phyloP scores from a whole-genome alignment of 1,140 invertebrate genomes.

The Archivesica marissinica region DNA sequence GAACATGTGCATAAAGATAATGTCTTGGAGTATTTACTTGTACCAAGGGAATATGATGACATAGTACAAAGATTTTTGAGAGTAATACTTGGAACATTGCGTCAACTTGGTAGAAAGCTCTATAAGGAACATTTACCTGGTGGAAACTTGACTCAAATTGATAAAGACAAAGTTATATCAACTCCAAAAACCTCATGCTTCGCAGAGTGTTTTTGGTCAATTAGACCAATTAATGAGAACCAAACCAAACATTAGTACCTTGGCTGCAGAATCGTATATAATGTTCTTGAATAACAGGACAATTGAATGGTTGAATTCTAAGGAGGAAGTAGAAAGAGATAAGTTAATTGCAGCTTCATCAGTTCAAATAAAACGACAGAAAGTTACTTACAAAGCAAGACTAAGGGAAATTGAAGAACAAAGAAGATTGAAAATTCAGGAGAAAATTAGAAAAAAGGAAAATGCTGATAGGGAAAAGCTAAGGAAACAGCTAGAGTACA shows the following conservation, averaged over 20 bases:
- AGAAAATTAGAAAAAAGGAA: slow-evolving; percentile 2
- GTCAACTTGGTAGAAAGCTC: neutral
- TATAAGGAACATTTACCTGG: slow-evolving; percentile 22
- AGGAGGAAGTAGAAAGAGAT: neutral
- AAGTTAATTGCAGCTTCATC: neutral
- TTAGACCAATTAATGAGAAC: slow-evolving; percentile 19
- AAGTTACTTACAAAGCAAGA: slow-evolving; percentile 20
- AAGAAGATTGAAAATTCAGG: neutral
- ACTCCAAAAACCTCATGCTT: too few species aligned
- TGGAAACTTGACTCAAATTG: too few species aligned
- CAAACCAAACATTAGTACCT: neutral
- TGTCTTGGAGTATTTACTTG: too few species aligned
- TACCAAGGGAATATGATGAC: slow-evolving; percentile 1
- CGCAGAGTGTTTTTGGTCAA: slow-evolving; percentile 14
- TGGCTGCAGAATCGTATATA: slow-evolving; percentile 16
- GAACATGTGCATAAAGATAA: too few species aligned
- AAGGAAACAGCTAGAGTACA: slow-evolving; percentile 41
- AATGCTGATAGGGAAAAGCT: neutral
- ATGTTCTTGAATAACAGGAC: slow-evolving; percentile 32
- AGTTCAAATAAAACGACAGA: neutral
- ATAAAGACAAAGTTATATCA: too few species aligned
- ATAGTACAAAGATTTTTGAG: neutral
- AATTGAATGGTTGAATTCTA: slow-evolving; percentile 15
- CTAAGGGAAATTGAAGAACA: neutral
- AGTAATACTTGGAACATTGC: neutral